Base-by-base conservation (phyloP, 2,888 invertebrate species). In the Dinocampus coccinellae region DNA sequence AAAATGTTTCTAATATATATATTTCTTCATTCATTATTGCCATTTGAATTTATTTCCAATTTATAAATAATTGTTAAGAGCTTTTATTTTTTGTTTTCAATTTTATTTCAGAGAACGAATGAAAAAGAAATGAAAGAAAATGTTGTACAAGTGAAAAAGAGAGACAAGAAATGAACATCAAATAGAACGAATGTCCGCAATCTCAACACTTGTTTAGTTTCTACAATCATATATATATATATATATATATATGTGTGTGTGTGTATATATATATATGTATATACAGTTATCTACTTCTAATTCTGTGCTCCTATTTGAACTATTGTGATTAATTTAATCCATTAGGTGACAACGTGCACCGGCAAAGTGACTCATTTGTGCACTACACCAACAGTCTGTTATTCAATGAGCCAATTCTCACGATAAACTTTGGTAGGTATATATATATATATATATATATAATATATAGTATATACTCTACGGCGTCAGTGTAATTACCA, bases 141-240 rank as follows among this genome's bases (percentile, higher is more conserved):
- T n/a, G n/a, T n/a, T n/a, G n/a, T n/a, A n/a, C n/a, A 66, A 39
- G 29, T 39, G 39, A 47, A 16, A 47, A 47, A 16, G 6, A 1
- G 7, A 20, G 16, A 16, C 7, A 47, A 6, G n/a, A 47, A 47
- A 0, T 6, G 47, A 47, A 4, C 16, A 47, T n/a, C n/a, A 39
- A 3, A 16, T 3, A n/a, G 47, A 16, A n/a, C 16, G 16, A 47
- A 47, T 47, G 9, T 4, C 36, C 22, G 39, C 57, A 66, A 57
- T 66, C 57, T 66, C 42, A 36, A 24, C 24, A 66, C 57, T 66
- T 66, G 16, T 66, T 66, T 16, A 57, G 36, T n/a, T n/a, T n/a
- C n/a, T n/a, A 34, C 16, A 24, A 16, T 29, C 10, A 11, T 66
- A 36, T 11, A 24, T 10, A 64, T 33, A n/a, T 47, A n/a, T 10